Evolutionary conservation across 1,140 invertebrate species (phyloP).

Genomic region (Eueides isabella): DNA sequence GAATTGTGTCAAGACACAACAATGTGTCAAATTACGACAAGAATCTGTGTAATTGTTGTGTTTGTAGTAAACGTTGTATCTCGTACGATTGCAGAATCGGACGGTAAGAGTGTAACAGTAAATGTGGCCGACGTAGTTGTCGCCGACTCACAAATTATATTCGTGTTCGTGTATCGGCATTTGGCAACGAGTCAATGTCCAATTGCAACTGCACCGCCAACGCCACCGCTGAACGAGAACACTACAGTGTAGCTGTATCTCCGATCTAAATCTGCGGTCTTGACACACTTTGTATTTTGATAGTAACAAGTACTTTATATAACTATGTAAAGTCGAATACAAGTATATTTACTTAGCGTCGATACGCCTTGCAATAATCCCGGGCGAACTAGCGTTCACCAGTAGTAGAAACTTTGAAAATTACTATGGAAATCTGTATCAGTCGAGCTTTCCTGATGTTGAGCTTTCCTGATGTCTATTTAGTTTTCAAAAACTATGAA

Average conservation of each 20-base stretch:
- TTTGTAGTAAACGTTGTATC: not conserved
- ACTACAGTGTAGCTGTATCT: not conserved
- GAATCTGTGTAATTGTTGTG: not conserved
- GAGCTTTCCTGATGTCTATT: too few species aligned
- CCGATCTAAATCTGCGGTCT: not conserved
- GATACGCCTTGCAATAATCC: not conserved
- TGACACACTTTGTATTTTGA: not conserved
- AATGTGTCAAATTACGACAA: too few species aligned
- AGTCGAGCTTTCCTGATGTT: too few species aligned
- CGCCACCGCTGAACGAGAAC: not conserved
- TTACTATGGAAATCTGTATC: too few species aligned
- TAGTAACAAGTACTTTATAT: not conserved
- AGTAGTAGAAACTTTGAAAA: too few species aligned
- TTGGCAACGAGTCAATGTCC: not conserved
- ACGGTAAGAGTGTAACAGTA: not conserved
- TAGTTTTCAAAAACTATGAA: too few species aligned
- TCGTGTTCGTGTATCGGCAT: not conserved
- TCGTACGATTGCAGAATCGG: not conserved
- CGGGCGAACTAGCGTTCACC: not conserved
- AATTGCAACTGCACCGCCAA: not conserved
- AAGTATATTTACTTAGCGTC: not conserved
- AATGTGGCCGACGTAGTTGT: not conserved
- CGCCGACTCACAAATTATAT: not conserved
- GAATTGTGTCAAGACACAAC: too few species aligned
- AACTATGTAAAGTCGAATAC: not conserved